Percentiles rank a stretch among this genome's conserved stretches.
phyloP scores from a whole-genome alignment of 2,797 vertebrate genomes.

The Gambelia wislizenii region DNA sequence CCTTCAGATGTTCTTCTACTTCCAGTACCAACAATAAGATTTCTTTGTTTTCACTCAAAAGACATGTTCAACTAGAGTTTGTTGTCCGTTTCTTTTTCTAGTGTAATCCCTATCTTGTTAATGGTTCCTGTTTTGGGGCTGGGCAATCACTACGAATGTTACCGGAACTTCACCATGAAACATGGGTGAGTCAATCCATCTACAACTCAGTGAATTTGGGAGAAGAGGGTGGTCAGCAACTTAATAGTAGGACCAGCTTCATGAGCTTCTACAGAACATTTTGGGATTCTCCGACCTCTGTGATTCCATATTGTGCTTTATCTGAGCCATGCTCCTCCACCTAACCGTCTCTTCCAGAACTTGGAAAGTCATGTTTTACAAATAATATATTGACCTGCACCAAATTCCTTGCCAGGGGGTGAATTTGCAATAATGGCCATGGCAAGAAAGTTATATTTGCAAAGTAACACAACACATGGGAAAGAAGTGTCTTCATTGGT shows the following conservation, averaged over 20 bases:
- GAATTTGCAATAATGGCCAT: too few species aligned
- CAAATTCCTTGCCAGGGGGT: too few species aligned
- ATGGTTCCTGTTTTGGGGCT: constrained; percentile 85
- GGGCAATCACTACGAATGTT: constrained; percentile 84
- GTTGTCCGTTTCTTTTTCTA: constrained; percentile 61
- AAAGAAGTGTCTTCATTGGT: too few species aligned
- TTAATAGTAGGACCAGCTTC: not conserved
- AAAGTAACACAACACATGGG: too few species aligned
- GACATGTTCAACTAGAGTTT: not conserved
- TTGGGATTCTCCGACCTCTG: not conserved
- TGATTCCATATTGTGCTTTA: not conserved
- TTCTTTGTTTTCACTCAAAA: not conserved
- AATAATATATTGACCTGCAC: too few species aligned
- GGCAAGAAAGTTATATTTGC: too few species aligned
- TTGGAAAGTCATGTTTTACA: too few species aligned
- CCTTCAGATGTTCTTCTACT: not conserved
- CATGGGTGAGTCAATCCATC: constrained; percentile 80
- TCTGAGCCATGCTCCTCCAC: too few species aligned
- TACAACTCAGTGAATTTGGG: fast-evolving
- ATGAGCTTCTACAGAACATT: too few species aligned
- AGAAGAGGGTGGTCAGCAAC: not conserved
- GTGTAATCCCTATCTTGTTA: constrained; percentile 84
- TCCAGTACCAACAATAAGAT: too few species aligned
- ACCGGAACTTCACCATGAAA: constrained; percentile 84
- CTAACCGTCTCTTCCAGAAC: too few species aligned